These are phyloP conservation scores for Fragum fragum DNA, from an alignment of 2,888 invertebrate species.

Conservation along the genomic window DNA sequence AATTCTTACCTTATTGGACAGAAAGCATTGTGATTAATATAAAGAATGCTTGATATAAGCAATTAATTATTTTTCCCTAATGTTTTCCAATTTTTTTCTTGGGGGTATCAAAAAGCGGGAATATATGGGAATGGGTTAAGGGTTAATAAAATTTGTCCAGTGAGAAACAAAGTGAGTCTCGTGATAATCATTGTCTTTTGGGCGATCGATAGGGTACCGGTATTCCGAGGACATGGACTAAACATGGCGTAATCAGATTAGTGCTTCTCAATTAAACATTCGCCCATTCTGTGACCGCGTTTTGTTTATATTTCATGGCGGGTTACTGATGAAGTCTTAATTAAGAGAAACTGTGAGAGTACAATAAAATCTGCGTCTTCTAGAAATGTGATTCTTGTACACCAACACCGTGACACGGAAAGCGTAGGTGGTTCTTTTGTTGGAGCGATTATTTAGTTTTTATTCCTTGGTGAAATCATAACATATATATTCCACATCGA, in stretches of 20 bases:
- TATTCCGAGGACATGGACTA: background rate
- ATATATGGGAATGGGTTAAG: too few relatives aligned
- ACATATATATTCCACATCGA: too few relatives aligned
- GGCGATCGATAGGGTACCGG: slow-evolving; percentile 7
- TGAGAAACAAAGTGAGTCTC: background rate
- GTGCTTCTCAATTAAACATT: slow-evolving; percentile 25
- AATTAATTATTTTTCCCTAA: too few relatives aligned
- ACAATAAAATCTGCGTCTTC: slow-evolving; percentile 4
- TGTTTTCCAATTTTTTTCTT: too few relatives aligned
- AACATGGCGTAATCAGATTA: slow-evolving; percentile 22
- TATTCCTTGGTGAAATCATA: too few relatives aligned
- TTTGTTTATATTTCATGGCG: background rate
- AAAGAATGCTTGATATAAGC: too few relatives aligned
- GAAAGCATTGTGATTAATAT: too few relatives aligned
- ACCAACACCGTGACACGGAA: background rate
- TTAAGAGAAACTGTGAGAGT: slow-evolving; percentile 9
- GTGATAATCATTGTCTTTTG: background rate
- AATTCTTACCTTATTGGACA: too few relatives aligned
- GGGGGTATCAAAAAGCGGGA: too few relatives aligned
- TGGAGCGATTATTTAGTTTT: too few relatives aligned
- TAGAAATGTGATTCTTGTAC: background rate
- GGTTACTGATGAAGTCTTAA: background rate
- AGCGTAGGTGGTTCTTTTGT: too few relatives aligned
- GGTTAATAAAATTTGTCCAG: background rate
- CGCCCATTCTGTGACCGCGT: background rate